Conservation (phyloP, 1,140 invertebrate genomes). For the Megathymus violae region DNA sequence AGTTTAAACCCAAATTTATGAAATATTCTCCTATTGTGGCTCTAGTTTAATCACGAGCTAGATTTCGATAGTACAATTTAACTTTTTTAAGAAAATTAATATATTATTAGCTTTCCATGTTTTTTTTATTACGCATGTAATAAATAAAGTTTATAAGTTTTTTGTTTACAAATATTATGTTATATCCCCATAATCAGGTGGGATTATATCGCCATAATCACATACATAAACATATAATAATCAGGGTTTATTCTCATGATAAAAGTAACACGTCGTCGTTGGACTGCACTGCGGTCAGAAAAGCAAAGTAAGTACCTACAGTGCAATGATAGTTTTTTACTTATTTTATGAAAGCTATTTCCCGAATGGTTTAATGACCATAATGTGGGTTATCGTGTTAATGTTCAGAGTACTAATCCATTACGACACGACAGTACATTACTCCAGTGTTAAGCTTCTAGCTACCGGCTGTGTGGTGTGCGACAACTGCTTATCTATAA, state of each 20-base stretch:
- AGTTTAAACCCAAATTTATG: too few species aligned
- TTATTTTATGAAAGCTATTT: slow-evolving; percentile 53
- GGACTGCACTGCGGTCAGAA: slow-evolving; percentile 10
- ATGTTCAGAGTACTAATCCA: slow-evolving; percentile 61
- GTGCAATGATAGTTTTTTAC: slow-evolving; percentile 44
- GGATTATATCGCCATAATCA: too few species aligned
- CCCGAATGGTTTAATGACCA: slow-evolving; percentile 56
- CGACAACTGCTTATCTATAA: too few species aligned
- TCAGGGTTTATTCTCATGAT: slow-evolving; percentile 3
- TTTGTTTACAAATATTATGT: too few species aligned
- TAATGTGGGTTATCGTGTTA: slow-evolving; percentile 74
- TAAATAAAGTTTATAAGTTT: too few species aligned
- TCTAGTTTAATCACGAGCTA: too few species aligned
- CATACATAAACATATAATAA: background rate
- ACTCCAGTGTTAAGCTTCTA: slow-evolving; percentile 29
- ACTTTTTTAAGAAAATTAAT: too few species aligned
- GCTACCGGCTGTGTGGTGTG: slow-evolving; percentile 19
- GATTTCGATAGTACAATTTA: too few species aligned
- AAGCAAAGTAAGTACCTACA: slow-evolving; percentile 38
- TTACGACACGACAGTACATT: slow-evolving; percentile 48
- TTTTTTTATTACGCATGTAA: too few species aligned
- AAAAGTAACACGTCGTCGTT: background rate
- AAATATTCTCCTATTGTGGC: too few species aligned
- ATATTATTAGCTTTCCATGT: too few species aligned
- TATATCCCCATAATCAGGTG: too few species aligned